phyloP scores from a whole-genome alignment of 2,797 vertebrate genomes.

The Zalophus californianus region DNA sequence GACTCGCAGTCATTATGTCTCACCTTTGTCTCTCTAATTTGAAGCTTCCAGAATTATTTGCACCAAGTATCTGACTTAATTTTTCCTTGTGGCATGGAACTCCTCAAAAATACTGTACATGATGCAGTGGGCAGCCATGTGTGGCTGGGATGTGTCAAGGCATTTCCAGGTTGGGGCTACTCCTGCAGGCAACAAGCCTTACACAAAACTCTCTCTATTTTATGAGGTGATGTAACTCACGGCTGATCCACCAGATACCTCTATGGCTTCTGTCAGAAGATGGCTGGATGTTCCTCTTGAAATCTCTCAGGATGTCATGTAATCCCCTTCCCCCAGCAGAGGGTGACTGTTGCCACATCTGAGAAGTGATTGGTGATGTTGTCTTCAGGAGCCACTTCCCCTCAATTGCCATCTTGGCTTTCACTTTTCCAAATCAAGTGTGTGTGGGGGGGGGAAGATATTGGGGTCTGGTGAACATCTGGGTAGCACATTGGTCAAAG shows the following conservation, averaged over 20 bases:
- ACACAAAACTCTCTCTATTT: background rate
- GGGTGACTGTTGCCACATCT: background rate
- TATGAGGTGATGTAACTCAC: background rate
- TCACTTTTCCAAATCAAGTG: constrained; percentile 59
- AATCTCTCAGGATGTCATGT: background rate
- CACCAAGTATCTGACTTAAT: background rate
- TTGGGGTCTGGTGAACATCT: constrained; percentile 76
- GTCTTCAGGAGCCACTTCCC: constrained; percentile 40
- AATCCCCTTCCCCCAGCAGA: background rate
- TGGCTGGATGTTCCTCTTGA: background rate
- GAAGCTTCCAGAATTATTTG: constrained; percentile 37
- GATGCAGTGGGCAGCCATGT: background rate
- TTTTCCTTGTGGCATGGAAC: constrained; percentile 22
- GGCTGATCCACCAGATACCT: background rate
- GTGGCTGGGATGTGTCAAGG: background rate
- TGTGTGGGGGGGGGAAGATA: background rate
- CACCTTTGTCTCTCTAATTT: background rate
- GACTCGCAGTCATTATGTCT: background rate
- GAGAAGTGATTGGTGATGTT: background rate
- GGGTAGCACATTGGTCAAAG: constrained; percentile 77
- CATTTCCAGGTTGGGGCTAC: background rate
- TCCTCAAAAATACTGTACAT: background rate
- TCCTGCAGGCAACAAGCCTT: background rate
- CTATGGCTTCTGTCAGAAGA: background rate
- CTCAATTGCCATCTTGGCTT: constrained; percentile 55